Base-by-base conservation (phyloP, 1,140 invertebrate species). In the Tyrophagus putrescentiae region DNA sequence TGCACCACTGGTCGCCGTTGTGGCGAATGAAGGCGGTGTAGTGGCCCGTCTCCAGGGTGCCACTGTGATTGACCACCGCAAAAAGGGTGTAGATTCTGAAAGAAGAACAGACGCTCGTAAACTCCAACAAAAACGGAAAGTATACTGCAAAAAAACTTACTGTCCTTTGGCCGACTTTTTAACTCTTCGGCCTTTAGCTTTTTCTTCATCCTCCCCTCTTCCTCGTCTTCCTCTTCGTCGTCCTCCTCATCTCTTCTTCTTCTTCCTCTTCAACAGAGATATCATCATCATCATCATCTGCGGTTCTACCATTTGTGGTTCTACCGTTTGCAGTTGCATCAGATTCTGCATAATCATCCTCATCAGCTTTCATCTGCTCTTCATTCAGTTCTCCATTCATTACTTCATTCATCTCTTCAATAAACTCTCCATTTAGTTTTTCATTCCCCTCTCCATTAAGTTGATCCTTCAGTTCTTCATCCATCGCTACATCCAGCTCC, bases 11-110 rank as follows among this genome's bases (percentile, higher is more conserved):
- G 68, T 91, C 83, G 63, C 84, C 80, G 70, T 87, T 84, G 69
- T 94, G 90, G 27, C 90, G 76, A 62, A 98, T 85, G 70, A 84
- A 98, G 4, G 89, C 87, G 4, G 87, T 92, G 69, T 97, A 98
- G 75, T 98, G 94, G 0, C 94, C 94, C 23, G 83, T 83, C 67
- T 94, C 88, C 42, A 92, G 77, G 1, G 85, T 88, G 33, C 94
- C 93, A 39, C 21, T 77, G 70, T 98, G 94, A 72, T 94, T 96
- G 29, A 98, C 90, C 32, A 98, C 94, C 33, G 91, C 91, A 77
- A 95, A 97, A 39, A 98, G 69, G 0, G 85, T 87, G 72, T 97
- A 98, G 62, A 85, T 79, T 31, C 3, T 64, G 21, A 68, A 61
- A 60, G n/a, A 56, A 56, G 27, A 61, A 27, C 16, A 33, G 41